phyloP scores from a whole-genome alignment of 92 coral and sea anemone genomes.

The Phenganax subtilis region DNA sequence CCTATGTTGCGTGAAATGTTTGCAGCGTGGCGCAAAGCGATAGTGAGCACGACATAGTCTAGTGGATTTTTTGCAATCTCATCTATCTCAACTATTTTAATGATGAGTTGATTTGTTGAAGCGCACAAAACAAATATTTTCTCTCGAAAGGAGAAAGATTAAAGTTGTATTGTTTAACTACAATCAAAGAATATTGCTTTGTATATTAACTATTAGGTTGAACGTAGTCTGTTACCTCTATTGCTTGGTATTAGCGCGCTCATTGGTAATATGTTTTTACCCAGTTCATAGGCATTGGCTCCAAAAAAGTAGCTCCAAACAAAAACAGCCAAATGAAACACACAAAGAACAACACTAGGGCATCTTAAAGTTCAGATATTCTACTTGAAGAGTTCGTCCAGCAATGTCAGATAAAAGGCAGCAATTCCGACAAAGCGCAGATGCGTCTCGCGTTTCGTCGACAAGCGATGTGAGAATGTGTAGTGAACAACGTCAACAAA shows the following conservation, averaged over 20 bases:
- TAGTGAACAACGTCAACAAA: constrained; percentile 31
- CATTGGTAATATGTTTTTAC: constrained; percentile 23
- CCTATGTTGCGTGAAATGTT: constrained; percentile 29
- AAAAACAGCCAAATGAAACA: not conserved
- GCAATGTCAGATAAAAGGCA: constrained; percentile 27
- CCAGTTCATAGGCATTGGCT: constrained; percentile 28
- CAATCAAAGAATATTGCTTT: constrained; percentile 8
- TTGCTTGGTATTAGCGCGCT: constrained; percentile 10
- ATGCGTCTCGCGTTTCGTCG: constrained; percentile 31
- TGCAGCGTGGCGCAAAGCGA: constrained; percentile 27
- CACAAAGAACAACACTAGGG: not conserved
- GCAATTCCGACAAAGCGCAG: constrained; percentile 11
- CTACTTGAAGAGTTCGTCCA: not conserved
- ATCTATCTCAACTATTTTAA: constrained; percentile 41
- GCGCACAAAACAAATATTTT: constrained; percentile 40
- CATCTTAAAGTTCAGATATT: constrained; percentile 4
- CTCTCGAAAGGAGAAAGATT: constrained; percentile 16
- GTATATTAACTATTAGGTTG: constrained; percentile 13
- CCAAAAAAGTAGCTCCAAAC: not conserved
- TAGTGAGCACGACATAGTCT: not conserved
- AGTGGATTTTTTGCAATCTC: constrained; percentile 15
- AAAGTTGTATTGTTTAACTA: constrained; percentile 2
- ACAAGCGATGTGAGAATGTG: constrained; percentile 32
- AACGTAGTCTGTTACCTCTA: not conserved
- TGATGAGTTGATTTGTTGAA: constrained; percentile 30